Base-by-base conservation (phyloP, 2,888 invertebrate genomes). In the Sericinus montela region DNA sequence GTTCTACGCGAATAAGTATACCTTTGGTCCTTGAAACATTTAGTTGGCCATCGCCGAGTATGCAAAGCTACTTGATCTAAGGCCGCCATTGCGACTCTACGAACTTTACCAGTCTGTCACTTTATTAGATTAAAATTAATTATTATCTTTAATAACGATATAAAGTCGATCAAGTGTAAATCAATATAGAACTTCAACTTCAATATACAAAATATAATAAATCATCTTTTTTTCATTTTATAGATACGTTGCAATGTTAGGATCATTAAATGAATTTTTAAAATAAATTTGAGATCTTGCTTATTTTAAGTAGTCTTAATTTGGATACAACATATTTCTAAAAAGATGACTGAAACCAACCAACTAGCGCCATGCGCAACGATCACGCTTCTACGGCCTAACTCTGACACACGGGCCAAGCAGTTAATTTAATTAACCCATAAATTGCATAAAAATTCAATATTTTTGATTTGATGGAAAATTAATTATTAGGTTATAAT, bases 271-370 rank as follows among this genome's bases (percentile, higher is more conserved):
- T 72, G 77, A 81, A 78, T 81, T 80, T 78, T 83, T 67, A 78
- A 87, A 85, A 84, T 84, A 86, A 87, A 87, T 86, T 87, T 88
- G 88, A 88, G 88, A 88, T 87, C 88, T 87, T 85, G 86, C 88
- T 88, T 87, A 87, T 82, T 84, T 82, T 85, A 87, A 80, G 83
- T 87, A 86, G 86, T 86, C 87, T 86, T 86, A 85, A 81, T 80
- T 81, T 75, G 87, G 85, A 84, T 85, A 85, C 82, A 86, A 84
- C 80, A 82, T 78, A 80, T 79, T 67, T 76, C 83, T 86, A 86
- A 77, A 80, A 82, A 82, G 78, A 74, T 81, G 80, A 84, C 76
- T 82, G 81, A 81, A 81, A 74, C 70, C 72, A 78, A 70, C 68
- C 65, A 81, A 80, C 78, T 81, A 84, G 85, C 86, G 87, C 87